phyloP scores from a whole-genome alignment of 2,113 vertebrate genomes.

The Xyrauchen texanus region DNA sequence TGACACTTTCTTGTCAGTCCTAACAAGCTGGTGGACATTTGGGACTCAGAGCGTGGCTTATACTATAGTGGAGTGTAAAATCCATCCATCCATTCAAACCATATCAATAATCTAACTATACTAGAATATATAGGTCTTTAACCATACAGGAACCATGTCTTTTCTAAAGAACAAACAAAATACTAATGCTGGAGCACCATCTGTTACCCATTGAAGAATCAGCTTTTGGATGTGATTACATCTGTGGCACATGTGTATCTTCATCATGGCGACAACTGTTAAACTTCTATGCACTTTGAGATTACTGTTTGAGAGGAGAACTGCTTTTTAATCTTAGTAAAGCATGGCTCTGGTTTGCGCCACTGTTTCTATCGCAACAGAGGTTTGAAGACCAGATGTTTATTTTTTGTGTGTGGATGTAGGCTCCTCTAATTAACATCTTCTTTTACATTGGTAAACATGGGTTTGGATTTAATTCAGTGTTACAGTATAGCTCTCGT shows the following conservation, averaged over 20 bases:
- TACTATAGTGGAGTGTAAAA: neutral
- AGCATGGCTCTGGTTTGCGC: conserved; percentile 41
- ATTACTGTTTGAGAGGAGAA: conserved; percentile 60
- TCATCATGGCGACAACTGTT: conserved; percentile 67
- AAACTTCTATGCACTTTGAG: conserved; percentile 65
- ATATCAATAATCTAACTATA: too few relatives aligned
- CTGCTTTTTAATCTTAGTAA: conserved; percentile 66
- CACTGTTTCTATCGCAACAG: conserved; percentile 48
- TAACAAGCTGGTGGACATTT: neutral
- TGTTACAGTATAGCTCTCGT: neutral
- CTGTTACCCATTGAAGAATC: conserved; percentile 61
- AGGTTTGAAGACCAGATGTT: conserved; percentile 62
- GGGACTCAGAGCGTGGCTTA: neutral
- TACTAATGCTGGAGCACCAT: conserved; percentile 62
- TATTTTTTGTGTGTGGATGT: conserved; percentile 39
- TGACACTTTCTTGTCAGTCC: conserved; percentile 47
- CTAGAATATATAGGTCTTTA: neutral
- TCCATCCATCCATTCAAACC: too few relatives aligned
- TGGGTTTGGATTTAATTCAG: neutral
- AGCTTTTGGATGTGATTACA: conserved; percentile 44
- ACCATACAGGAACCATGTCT: neutral
- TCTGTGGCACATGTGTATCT: conserved; percentile 61
- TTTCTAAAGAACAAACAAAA: conserved; percentile 46
- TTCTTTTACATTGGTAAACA: conserved; percentile 22
- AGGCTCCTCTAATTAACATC: conserved; percentile 43